Evolutionary conservation across 2,888 invertebrate genomes (phyloP), one percentile per base, ranked within the genome.

Genomic region (Trachelus stipa): DNA sequence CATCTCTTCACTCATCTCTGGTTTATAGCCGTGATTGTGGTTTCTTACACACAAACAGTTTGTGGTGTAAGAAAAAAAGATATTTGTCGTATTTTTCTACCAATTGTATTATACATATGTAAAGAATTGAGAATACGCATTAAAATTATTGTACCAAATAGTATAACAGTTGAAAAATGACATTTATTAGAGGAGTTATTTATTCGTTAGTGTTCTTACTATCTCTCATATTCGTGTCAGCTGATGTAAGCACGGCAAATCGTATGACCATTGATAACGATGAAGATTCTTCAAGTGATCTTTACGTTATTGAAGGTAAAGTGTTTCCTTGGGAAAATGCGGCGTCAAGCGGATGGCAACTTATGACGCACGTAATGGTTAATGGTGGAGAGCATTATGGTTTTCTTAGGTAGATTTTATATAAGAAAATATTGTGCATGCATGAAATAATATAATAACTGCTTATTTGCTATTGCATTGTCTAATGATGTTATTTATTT

Each of bases 301-400:
- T 95, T 80, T 96, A 96, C 88, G 93, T 94, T 68, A 96, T 97
- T 73, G 97, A 97, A 92, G 97, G 97, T 34, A 94, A 95, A 92
- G 95, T 97, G 6, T 95, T 95, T 90, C 94, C 96, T 0, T 94
- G 95, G 37, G 96, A 96, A 84, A 93, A 94, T 73, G 92, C 92
- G 75, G 92, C 92, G 74, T 89, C 91, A 15, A 92, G 92, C 11
- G 94, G 95, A 85, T 97, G 97, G 97, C 95, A 96, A 90, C 92
- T 94, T 12, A 94, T 95, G 84, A 96, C 97, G 0, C 94, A 95
- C 83, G 93, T 97, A 33, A 95, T 97, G 89, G 95, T 98, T 11
- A 98, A 98, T 90, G 97, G 97, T 12, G 98, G 98, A 30, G 96
- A 97, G 91, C 96, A 95, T 89, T 94, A 97, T 84, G 98, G 97